These are phyloP conservation scores for Polydesmus complanatus DNA, from an alignment of 2,888 invertebrate genomes.

Conservation along the genomic window DNA sequence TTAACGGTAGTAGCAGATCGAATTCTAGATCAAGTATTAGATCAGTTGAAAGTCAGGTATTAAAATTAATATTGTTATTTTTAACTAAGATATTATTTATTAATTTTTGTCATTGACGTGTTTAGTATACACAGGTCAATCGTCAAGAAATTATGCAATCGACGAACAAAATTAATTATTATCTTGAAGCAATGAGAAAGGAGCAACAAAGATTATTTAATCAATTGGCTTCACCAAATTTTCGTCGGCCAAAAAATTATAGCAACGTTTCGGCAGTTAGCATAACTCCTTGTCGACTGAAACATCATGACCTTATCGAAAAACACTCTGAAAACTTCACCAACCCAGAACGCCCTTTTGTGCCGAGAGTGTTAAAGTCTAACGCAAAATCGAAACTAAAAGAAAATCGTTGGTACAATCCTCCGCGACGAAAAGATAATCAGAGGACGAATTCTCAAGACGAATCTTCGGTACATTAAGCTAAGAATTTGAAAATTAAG, in stretches of 20 bases:
- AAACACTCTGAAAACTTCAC: slow-evolving; percentile 6
- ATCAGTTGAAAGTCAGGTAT: not conserved
- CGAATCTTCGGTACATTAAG: not conserved
- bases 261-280: not conserved
- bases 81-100: no score
- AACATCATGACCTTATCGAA: not conserved
- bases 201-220: slow-evolving; percentile 3
- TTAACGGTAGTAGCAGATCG: not conserved
- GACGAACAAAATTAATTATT: slow-evolving; percentile 6
- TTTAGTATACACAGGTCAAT: not conserved
- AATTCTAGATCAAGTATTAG: not conserved
- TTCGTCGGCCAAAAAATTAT: not conserved
- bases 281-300: not conserved
- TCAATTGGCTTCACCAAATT: slow-evolving; percentile 7
- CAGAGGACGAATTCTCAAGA: not conserved
- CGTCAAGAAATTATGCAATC: slow-evolving; percentile 7
- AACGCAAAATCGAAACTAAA: slow-evolving; percentile 1
- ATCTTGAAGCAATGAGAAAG: slow-evolving; percentile 2
- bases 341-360: slow-evolving; percentile 5
- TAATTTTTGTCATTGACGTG: not conserved
- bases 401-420: slow-evolving; percentile 10
- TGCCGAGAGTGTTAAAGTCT: slow-evolving; percentile 4
- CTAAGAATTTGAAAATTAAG: not conserved
- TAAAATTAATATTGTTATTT: no score
- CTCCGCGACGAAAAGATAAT: not conserved